phyloP scores from a whole-genome alignment of 1,140 invertebrate genomes.

The Calosoma granatense region DNA sequence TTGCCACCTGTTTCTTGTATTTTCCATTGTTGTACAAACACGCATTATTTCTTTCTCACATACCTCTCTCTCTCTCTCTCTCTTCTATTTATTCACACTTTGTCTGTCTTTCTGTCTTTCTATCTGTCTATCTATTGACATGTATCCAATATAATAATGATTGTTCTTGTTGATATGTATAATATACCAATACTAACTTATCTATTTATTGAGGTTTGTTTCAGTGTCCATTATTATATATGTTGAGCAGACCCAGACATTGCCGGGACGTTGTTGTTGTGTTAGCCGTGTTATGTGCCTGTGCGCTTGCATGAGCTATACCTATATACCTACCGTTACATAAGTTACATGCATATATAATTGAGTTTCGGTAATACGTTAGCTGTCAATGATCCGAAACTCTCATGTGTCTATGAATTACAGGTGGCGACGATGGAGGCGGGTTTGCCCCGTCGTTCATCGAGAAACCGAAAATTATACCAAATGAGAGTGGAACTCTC shows the following conservation, averaged over 20 bases:
- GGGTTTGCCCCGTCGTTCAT: constrained; percentile 90
- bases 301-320: constrained; percentile 8
- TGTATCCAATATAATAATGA: not conserved
- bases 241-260: constrained; percentile 8
- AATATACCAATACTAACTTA: constrained; percentile 4
- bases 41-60: not conserved
- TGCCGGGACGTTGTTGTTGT: constrained; percentile 8
- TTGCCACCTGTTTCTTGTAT: not conserved
- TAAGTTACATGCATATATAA: too few species aligned
- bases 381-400: not conserved
- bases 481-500: constrained; percentile 89
- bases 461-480: constrained; percentile 95
- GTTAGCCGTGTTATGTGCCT: constrained; percentile 8
- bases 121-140: not conserved
- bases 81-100: too few species aligned
- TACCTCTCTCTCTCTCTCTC: not conserved
- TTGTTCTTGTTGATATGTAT: constrained; percentile 4
- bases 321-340: not conserved
- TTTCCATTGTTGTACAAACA: not conserved
- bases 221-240: constrained; percentile 6
- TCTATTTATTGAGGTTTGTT: not conserved
- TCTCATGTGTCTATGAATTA: constrained; percentile 22
- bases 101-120: not conserved
- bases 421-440: constrained; percentile 79
- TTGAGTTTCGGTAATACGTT: constrained; percentile 4